phyloP scores from a whole-genome alignment of 2,113 vertebrate genomes.

The Equus przewalskii region DNA sequence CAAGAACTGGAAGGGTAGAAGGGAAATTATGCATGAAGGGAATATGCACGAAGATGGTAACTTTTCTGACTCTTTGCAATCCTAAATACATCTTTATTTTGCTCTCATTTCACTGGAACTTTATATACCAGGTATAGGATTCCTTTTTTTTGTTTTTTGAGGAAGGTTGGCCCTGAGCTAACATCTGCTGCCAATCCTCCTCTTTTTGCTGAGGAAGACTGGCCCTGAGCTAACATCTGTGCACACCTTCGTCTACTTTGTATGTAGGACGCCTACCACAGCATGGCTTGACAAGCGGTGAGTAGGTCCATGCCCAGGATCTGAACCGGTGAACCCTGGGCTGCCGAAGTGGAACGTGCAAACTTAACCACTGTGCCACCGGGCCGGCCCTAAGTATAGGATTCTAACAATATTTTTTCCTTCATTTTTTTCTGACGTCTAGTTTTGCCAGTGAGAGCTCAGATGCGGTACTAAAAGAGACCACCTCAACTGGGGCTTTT shows the following conservation, averaged over 20 bases:
- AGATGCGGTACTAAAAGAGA: not conserved
- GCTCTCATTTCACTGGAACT: not conserved
- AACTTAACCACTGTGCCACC: no score
- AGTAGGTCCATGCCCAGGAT: no score
- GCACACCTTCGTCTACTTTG: no score
- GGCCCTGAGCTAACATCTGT: no score
- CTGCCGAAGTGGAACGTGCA: no score
- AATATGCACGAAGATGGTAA: not conserved
- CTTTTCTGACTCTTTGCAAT: not conserved
- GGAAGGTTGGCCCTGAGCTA: no score
- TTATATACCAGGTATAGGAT: not conserved
- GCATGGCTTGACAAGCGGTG: no score
- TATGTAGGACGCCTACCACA: no score
- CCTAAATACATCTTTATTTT: not conserved
- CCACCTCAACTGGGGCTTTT: not conserved
- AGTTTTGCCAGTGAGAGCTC: not conserved
- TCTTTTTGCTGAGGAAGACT: no score
- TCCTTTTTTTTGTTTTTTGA: not conserved
- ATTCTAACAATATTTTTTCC: not conserved
- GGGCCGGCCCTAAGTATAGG: no score
- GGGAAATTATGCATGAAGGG: not conserved
- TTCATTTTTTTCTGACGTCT: not conserved
- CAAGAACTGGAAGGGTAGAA: not conserved
- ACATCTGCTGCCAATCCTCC: no score
- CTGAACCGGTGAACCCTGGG: no score